phyloP scores from a whole-genome alignment of 2,113 vertebrate species.

The Riparia riparia region DNA sequence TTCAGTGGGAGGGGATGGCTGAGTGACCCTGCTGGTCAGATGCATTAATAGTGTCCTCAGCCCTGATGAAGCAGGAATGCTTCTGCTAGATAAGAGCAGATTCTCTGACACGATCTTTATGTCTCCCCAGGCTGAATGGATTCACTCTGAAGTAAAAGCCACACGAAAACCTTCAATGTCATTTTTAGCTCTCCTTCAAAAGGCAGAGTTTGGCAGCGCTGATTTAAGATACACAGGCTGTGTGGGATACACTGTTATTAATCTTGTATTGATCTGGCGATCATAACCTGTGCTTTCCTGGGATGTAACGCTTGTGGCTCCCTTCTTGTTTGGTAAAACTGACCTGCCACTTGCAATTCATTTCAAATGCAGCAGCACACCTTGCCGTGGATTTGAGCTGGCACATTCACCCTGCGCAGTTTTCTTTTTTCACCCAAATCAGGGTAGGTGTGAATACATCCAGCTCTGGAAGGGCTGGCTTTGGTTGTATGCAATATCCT shows the following conservation, averaged over 20 bases:
- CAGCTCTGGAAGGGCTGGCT: background rate
- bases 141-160: background rate
- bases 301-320: background rate
- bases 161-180: background rate
- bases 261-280: conserved; percentile 6
- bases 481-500: background rate
- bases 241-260: background rate
- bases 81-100: background rate
- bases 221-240: background rate
- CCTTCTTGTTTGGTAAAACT: conserved; percentile 8
- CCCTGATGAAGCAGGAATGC: background rate
- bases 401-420: background rate
- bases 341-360: background rate
- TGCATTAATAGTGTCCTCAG: background rate
- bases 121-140: background rate
- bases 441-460: background rate
- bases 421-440: background rate
- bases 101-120: background rate
- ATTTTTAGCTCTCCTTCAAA: conserved; percentile 19
- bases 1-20: background rate
- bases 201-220: background rate
- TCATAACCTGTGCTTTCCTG: background rate
- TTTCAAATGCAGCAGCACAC: background rate
- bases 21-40: background rate
- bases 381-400: background rate